Evolutionary conservation across 2,797 vertebrate genomes (phyloP), one percentile per base, ranked within the genome.

Genomic region (Sebastes nivosus): DNA sequence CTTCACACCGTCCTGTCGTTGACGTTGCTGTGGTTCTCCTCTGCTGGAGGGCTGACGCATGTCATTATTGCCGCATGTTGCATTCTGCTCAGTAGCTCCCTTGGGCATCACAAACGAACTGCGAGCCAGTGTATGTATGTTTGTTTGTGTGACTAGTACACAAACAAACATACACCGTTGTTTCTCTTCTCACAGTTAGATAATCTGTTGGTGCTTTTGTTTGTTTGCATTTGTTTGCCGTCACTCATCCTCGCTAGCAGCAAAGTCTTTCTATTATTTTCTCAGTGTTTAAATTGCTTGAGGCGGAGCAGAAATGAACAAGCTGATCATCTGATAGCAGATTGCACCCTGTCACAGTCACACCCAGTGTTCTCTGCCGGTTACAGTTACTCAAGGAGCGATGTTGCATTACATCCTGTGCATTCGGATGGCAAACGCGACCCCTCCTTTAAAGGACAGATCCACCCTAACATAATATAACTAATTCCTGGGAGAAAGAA

Each of bases 321-420:
- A 59, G n/a, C 46, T 63, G 66, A 38, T 81, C 3, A 11, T 36
- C 54, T 24, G 71, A 13, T 54, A 60, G 32, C 61, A 1, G 55
- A 59, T 32, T 77, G 72, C 46, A 8, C 16, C 46, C 46, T 50
- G 46, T 18, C n/a, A 38, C 16, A 6, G 73, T 75, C 80, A 83
- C 82, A 79, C 80, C 70, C 81, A 38, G 50, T n/a, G 59, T 68
- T 76, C 57, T 30, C 54, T 38, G 6, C 0, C 27, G 63, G 73
- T 73, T 52, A 76, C 67, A 54, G 57, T 89, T 91, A 85, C 88
- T 85, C 67, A 89, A 91, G 67, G 52, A 76, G 57, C 67, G 52
- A 76, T 76, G 81, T 92, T 89, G 82, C 83, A 61, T 87, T 84
- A 81, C 67, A 78, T 90, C 87, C 86, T 82, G 89, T 82, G 54